Evolutionary conservation across 2,888 invertebrate genomes (phyloP), one percentile per base, ranked within the genome.

Genomic region (Listrodromus nycthemerus): DNA sequence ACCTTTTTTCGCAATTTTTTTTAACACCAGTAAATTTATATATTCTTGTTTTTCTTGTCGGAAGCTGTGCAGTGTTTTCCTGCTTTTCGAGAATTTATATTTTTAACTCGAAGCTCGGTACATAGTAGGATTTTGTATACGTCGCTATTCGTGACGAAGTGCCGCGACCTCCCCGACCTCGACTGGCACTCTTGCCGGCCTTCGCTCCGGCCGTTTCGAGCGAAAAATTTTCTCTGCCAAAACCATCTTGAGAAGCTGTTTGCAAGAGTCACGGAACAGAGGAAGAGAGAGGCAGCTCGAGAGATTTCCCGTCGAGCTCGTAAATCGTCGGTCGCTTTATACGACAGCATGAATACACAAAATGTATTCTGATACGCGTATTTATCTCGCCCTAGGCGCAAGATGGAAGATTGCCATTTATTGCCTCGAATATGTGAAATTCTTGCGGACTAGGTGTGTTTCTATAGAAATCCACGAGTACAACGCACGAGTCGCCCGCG

Each of bases 341-440:
- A 85, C 87, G 86, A 87, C 86, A 86, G 84, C 77, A 84, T 85
- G 86, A 86, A 87, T 87, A 86, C 85, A 87, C 84, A 87, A 84
- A 87, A 86, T 87, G 82, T 87, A 87, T 86, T 87, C 84, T 87
- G 87, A 87, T 87, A 86, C 83, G 86, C 85, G 86, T 87, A 85
- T 87, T 87, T 87, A 86, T 87, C 86, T 85, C 84, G 83, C 83
- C 81, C 83, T 77, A 69, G 80, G 84, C 80, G 81, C 86, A 85
- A 86, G 87, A 87, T 87, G 87, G 87, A 87, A 87, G 87, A 87
- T 87, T 87, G 87, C 87, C 87, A 87, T 87, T 87, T 87, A 87
- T 87, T 86, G 87, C 86, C 85, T 74, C 84, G 84, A 87, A 87
- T 87, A 87, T 87, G 87, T 87, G 86, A 83, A 61, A 61, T 61